Base-by-base conservation (phyloP, 1,140 invertebrate genomes). In the Dendrolimus kikuchii region DNA sequence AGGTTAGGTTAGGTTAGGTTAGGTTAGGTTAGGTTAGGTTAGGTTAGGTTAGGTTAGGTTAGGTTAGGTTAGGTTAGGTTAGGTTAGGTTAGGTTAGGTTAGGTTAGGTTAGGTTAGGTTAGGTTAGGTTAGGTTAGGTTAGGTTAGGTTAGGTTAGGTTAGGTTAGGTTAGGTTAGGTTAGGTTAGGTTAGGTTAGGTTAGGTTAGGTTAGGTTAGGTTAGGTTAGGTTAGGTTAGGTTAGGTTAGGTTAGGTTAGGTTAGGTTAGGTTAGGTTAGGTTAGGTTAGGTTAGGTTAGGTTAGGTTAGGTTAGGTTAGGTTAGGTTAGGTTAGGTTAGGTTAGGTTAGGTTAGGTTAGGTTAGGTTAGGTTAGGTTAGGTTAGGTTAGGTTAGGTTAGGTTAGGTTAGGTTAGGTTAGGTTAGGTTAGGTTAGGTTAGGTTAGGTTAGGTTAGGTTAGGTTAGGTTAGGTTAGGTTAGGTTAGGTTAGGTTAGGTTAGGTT, bases 221-320 rank as follows among this genome's bases (percentile, higher is more conserved):
- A 55, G 60, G 56, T 57, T 57, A 51, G 55, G 55, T 57, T 57
- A 57, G 55, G 55, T 59, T 59, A 54, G 57, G 57, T 59, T 59
- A 54, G 57, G 57, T 59, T 59, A 53, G 56, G 56, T 57, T 58
- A 46, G 51, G 56, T 53, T 58, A 53, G 51, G 56, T 57, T 57
- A 52, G 55, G 55, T 57, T 57, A 52, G 55, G 55, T 57, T 57
- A 48, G 55, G 49, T 59, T 59, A 59, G 57, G 57, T 59, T 59
- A 46, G 51, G 57, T 50, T 59, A 51, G 52, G 57, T 52, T 60
- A 57, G 57, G 59, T 66, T 63, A 55, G 66, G 60, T 66, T 63
- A 63, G 66, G 66, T 68, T 59, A 64, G 63, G 66, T 66, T 63
- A 60, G 65, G 51, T 59, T 55, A 53, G 57, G 52, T 64, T 52